A percentile compares a stretch with the other conserved stretches of the same genome.
Conservation (phyloP, 1,140 invertebrate species). For the Monomorium pharaonis region DNA sequence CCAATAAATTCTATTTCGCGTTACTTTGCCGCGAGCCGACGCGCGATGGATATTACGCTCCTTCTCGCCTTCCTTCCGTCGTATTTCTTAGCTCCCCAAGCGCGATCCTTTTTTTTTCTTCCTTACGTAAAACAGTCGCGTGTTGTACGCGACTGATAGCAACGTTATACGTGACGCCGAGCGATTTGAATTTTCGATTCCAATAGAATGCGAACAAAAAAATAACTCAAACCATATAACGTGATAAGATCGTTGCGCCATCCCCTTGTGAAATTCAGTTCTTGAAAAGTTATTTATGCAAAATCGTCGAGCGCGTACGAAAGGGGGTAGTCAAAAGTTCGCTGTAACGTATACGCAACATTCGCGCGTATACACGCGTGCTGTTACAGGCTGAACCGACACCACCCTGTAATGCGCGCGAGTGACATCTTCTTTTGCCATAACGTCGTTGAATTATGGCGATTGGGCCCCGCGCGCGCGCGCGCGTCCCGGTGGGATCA, state of each 20-base stretch:
- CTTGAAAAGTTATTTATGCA: neutral
- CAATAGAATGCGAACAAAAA: no score
- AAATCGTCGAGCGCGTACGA: neutral
- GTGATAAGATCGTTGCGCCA: neutral
- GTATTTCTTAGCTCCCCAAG: constrained; percentile 23
- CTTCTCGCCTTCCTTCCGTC: constrained; percentile 5
- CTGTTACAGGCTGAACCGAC: constrained; percentile 24
- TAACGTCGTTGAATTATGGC: constrained; percentile 69
- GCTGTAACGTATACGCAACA: no score
- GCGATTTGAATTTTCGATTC: constrained; percentile 45
- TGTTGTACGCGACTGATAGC: neutral
- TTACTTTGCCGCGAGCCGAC: constrained; percentile 66
- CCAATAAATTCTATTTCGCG: constrained; percentile 69
- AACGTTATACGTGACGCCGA: neutral
- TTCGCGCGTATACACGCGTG: no score
- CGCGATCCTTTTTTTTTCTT: neutral
- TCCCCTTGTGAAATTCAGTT: neutral
- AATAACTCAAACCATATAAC: no score
- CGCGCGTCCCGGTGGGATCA: constrained; percentile 43
- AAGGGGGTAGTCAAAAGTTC: no score
- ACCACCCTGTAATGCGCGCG: neutral
- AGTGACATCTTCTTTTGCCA: constrained; percentile 58
- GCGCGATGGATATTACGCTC: constrained; percentile 33
- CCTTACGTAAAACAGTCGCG: neutral
- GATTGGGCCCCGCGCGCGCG: constrained; percentile 52